Base-by-base conservation (phyloP, 1,140 invertebrate species). In the Drosophila tani region DNA sequence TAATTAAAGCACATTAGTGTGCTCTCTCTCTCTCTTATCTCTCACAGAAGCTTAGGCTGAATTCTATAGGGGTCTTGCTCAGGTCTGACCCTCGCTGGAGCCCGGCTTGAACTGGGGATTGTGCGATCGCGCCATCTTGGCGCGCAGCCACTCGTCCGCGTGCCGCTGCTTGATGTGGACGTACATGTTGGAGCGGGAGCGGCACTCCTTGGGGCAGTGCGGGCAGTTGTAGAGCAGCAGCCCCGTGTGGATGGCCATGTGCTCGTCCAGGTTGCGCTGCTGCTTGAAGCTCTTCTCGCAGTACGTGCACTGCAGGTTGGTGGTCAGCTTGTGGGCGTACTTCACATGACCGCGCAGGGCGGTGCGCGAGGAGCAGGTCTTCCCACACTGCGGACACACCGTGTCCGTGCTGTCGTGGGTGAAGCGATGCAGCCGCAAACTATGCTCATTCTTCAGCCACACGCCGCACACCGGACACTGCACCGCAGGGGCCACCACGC, bases 231-330 rank as follows among this genome's bases (percentile, higher is more conserved):
- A 92, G 1, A 92, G 75, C 58, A 91, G 87, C 41, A 92, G 79
- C 8, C 93, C 93, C 3, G 92, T 93, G n/a, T 93, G 93, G 24
- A 90, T 92, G 29, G 91, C 90, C 91, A 93, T 92, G 57, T 93
- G 93, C 78, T 92, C 91, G 56, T 91, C 83, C 11, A 91, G 69
- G 40, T 91, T 91, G 14, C 86, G 86, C 38, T 88, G 83, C 63
- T 91, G 81, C 65, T 92, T 92, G 24, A 92, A 92, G 9, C 53
- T 88, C 68, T 91, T 92, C 21, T 92, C 87, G 56, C 91, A 92
- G 60, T 86, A 92, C 9, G 82, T 92, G 76, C 91, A 92, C 51
- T 86, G 80, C 35, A 92, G 75, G 49, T 67, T 91, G 17, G 77
- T 79, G 17, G 86, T 80, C 59, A 86, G 46, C 51, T 91, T 86